Percentiles rank a stretch among this genome's conserved stretches.
Conservation (phyloP, 2,113 vertebrate genomes). For the Poeciliopsis turrubarensis region DNA sequence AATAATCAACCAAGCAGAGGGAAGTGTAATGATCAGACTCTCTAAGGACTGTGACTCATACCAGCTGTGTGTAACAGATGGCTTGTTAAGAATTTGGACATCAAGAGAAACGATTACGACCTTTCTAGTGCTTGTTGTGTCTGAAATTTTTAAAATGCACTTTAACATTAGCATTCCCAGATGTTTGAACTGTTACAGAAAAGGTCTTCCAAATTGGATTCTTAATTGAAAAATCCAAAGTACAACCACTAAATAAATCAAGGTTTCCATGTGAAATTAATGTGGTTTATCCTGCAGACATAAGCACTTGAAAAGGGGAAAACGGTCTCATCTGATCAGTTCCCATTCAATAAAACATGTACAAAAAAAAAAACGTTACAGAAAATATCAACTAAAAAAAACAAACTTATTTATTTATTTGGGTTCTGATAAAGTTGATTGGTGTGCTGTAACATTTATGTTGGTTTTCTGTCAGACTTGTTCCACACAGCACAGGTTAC, state of each 20-base stretch:
- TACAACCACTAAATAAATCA: background rate
- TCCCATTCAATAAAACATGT: background rate
- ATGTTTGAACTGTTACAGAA: too few relatives aligned
- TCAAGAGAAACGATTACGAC: background rate
- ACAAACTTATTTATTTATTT: too few relatives aligned
- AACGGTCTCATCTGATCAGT: background rate
- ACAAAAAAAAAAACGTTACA: background rate
- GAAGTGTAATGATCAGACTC: slow-evolving; percentile 19
- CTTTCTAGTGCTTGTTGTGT: background rate
- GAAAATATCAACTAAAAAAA: background rate
- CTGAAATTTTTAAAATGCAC: background rate
- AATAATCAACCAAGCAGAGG: slow-evolving; percentile 43
- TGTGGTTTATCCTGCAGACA: background rate
- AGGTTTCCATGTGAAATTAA: background rate
- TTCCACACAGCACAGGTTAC: background rate
- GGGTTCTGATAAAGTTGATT: background rate
- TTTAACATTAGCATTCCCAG: background rate
- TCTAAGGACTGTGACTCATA: slow-evolving; percentile 25
- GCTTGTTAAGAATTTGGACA: slow-evolving; percentile 10
- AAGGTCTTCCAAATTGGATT: background rate
- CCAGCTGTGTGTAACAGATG: slow-evolving; percentile 22
- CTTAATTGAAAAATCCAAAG: too few relatives aligned
- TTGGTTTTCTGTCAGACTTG: background rate
- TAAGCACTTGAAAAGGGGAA: background rate
- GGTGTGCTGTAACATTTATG: background rate